Conservation (phyloP, 2,113 vertebrate species). For the Thryonomys swinderianus region DNA sequence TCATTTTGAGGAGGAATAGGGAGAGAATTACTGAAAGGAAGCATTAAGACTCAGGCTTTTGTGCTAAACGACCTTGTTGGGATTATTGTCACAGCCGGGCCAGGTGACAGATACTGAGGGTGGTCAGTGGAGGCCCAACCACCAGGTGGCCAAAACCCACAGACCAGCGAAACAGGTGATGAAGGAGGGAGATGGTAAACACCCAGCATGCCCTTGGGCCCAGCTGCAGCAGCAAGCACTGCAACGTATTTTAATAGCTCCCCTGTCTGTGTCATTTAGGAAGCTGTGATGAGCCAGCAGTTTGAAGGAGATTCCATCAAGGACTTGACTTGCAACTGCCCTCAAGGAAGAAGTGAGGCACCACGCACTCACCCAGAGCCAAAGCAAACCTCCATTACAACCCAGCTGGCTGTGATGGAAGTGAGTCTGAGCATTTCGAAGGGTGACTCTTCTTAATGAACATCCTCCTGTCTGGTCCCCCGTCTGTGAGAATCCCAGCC, state of each 20-base stretch:
- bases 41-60: not conserved
- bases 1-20: not conserved
- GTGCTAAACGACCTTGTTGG: not conserved
- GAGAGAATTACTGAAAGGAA: not conserved
- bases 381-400: not conserved
- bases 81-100: not conserved
- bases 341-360: not conserved
- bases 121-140: not conserved
- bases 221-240: not conserved
- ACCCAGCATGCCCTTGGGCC: not conserved
- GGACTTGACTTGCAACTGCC: not conserved
- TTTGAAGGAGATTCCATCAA: conserved; percentile 32
- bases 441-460: not conserved
- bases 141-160: not conserved
- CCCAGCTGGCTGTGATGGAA: not conserved
- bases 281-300: not conserved
- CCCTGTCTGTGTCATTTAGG: not conserved
- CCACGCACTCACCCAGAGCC: not conserved
- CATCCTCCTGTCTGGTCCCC: not conserved
- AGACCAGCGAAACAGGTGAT: not conserved
- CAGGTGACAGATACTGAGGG: not conserved
- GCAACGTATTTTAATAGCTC: not conserved
- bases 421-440: not conserved
- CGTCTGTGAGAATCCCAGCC: not conserved
- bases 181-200: not conserved